Conservation (phyloP, 2,113 vertebrate genomes). For the Chionis minor region DNA sequence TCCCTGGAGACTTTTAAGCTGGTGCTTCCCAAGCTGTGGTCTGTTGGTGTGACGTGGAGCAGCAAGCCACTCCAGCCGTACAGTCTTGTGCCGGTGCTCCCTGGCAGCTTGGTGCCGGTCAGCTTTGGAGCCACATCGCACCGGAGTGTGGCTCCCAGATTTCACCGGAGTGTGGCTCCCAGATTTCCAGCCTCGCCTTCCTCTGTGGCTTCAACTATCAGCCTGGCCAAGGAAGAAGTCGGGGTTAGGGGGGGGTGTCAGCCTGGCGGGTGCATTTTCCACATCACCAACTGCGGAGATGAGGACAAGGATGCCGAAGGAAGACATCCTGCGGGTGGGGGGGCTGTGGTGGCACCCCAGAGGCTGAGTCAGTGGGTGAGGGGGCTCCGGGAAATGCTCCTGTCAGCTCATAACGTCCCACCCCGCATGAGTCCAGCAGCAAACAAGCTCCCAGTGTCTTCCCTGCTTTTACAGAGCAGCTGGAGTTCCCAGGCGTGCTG, state of each 20-base stretch:
- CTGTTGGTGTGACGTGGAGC: neutral
- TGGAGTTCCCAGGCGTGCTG: neutral
- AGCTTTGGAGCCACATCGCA: fast-evolving
- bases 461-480: neutral
- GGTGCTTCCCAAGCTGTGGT: neutral
- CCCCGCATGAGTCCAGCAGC: neutral
- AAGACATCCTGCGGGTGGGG: fast-evolving
- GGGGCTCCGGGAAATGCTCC: neutral
- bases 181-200: neutral
- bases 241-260: neutral
- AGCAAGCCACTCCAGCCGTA: neutral
- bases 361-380: neutral
- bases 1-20: neutral
- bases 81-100: neutral
- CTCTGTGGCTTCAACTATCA: neutral
- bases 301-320: no score
- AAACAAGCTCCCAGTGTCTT: neutral
- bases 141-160: fast-evolving
- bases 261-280: neutral
- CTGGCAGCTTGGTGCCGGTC: neutral
- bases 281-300: neutral
- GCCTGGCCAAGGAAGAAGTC: neutral
- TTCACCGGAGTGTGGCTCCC: neutral
- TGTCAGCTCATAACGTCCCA: neutral
- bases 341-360: neutral